Evolutionary conservation across 2,797 vertebrate genomes (phyloP), one percentile per base, ranked within the genome.

Genomic region (Novumbra hubbsi): DNA sequence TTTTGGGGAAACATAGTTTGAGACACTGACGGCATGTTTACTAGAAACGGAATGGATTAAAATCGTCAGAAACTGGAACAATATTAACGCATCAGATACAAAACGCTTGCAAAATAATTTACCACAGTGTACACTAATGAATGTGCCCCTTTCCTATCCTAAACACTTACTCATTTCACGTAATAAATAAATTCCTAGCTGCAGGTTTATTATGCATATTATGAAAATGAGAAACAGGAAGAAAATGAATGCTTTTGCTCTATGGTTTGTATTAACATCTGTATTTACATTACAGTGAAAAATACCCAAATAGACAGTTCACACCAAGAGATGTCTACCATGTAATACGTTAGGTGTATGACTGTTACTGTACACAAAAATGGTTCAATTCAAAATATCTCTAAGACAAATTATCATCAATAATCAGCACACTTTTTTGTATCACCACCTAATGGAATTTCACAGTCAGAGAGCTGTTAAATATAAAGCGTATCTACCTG

Each of bases 361-460:
- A 45, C 41, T 19, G 2, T 21, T 8, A 1, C 8, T 19, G 52
- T 21, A 21, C 52, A 55, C 52, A 21, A 57, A 5, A 21, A 2
- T 17, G 19, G 19, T 57, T 9, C 19, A 21, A 21, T 55, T n/a
- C 19, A 45, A 45, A 12, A 45, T 14, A 14, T 45, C 41, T 45
- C 9, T 45, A 12, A 11, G 8, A 45, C 2, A 0, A 45, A 12
- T 45, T 45, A 45, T 45, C 11, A 11, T 45, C 41, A 45, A 1
- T n/a, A 6, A 45, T 45, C 11, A 45, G 2, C 41, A 14, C 41
- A 45, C 14, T 14, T 45, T 45, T 45, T 12, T 12, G 14, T 60
- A 60, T 67, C 55, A 34, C 52, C 16, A 71, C 19, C 28, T 55
- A 34, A 21, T 45, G 60, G 73, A 30, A 87, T 87, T 78, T 28